phyloP scores from a whole-genome alignment of 2,797 vertebrate species.

The Rhynchotus rufescens region DNA sequence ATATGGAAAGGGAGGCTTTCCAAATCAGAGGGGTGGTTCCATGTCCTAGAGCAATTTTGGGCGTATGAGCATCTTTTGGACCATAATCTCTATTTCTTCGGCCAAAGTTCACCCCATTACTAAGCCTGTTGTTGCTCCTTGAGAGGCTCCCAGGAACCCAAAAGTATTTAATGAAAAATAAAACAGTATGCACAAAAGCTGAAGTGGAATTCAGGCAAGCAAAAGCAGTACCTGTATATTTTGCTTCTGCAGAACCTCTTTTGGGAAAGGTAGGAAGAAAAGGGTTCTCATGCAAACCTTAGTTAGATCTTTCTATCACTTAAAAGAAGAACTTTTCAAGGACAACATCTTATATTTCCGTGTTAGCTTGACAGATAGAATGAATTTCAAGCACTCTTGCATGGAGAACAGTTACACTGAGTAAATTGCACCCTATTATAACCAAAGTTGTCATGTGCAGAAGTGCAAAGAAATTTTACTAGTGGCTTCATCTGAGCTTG shows the following conservation, averaged over 20 bases:
- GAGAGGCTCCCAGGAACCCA: neutral
- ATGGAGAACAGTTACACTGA: neutral
- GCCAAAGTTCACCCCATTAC: neutral
- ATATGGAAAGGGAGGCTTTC: neutral
- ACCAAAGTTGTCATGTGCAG: neutral
- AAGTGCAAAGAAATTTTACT: neutral
- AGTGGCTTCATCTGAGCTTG: neutral
- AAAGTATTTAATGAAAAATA: neutral
- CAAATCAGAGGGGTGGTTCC: neutral
- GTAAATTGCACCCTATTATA: accelerated
- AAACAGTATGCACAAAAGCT: neutral
- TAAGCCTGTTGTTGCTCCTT: neutral
- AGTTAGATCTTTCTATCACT: neutral
- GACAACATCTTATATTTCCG: neutral
- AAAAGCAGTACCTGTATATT: neutral
- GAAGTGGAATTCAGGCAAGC: neutral
- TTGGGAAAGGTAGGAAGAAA: neutral
- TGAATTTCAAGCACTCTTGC: neutral
- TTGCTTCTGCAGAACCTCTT: neutral
- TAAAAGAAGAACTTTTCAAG: neutral
- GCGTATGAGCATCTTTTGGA: no score
- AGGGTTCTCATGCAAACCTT: neutral
- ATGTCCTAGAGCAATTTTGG: neutral
- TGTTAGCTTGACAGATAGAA: neutral
- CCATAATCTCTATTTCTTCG: neutral